phyloP scores from a whole-genome alignment of 1,140 invertebrate species.

The Leptoteleia sp. region DNA sequence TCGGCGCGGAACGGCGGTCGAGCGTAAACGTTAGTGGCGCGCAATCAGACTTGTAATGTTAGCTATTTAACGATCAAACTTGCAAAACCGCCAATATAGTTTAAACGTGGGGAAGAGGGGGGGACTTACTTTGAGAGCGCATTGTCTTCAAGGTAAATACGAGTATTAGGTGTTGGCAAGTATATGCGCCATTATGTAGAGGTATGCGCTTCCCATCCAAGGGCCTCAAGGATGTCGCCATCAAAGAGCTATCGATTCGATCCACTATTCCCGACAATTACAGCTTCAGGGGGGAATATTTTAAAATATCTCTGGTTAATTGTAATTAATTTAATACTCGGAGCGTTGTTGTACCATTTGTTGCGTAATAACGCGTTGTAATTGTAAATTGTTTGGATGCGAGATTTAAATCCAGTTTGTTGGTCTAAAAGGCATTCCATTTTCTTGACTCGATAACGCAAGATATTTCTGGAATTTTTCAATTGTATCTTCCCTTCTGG shows the following conservation, averaged over 20 bases:
- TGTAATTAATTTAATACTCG: no score
- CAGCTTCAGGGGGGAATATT: neutral
- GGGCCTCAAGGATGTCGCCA: slow-evolving; percentile 3
- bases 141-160: slow-evolving; percentile 53
- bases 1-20: slow-evolving; percentile 10
- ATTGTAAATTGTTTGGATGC: no score
- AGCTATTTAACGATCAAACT: slow-evolving; percentile 58
- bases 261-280: slow-evolving; percentile 13
- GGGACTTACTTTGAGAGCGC: slow-evolving; percentile 36
- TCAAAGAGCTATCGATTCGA: slow-evolving; percentile 30
- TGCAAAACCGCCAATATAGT: slow-evolving; percentile 41
- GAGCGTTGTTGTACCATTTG: no score
- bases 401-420: no score
- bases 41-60: slow-evolving; percentile 49
- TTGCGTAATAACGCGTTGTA: no score
- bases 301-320: no score
- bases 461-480: no score
- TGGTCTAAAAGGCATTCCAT: no score
- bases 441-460: no score
- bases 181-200: slow-evolving; percentile 19
- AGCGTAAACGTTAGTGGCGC: slow-evolving; percentile 25
- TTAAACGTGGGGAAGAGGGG: no score
- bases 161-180: slow-evolving; percentile 38
- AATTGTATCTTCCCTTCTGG: no score
- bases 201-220: neutral